A percentile compares a stretch with the other conserved stretches of the same genome.
Conservation (phyloP, 2,113 vertebrate species). For the Ammodytes marinus region DNA sequence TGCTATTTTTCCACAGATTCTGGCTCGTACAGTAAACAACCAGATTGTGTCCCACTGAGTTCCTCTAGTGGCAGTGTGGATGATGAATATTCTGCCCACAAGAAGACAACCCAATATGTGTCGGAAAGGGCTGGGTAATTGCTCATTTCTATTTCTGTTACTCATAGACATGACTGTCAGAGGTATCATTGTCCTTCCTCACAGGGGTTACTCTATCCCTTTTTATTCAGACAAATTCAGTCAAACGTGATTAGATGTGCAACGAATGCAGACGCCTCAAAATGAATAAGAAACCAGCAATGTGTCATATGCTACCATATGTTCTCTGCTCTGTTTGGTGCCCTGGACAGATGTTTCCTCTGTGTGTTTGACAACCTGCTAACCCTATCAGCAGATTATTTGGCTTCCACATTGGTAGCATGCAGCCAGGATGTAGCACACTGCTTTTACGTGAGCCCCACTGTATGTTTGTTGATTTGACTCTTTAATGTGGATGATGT, state of each 20-base stretch:
- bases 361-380: conserved; percentile 22
- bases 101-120: conserved; percentile 28
- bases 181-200: neutral
- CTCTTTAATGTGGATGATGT: conserved; percentile 14
- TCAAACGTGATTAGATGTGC: neutral
- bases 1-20: conserved; percentile 12
- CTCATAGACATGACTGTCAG: conserved; percentile 35
- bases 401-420: neutral
- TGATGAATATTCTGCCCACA: conserved; percentile 37
- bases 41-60: conserved; percentile 36
- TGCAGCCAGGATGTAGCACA: conserved; percentile 25
- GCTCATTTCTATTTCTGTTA: conserved; percentile 58
- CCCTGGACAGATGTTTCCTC: conserved; percentile 25
- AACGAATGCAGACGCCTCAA: neutral
- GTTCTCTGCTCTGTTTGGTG: conserved; percentile 1
- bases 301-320: neutral
- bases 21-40: conserved; percentile 17
- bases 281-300: neutral
- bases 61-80: conserved; percentile 28
- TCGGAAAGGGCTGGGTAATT: conserved; percentile 42
- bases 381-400: conserved; percentile 17
- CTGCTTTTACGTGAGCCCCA: conserved; percentile 15
- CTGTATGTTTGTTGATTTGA: conserved; percentile 22
- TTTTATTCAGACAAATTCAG: neutral
- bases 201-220: neutral